These are phyloP conservation scores for Forbesichthys papilliferus DNA, from an alignment of 2,113 vertebrate species.

Conservation along the genomic window DNA sequence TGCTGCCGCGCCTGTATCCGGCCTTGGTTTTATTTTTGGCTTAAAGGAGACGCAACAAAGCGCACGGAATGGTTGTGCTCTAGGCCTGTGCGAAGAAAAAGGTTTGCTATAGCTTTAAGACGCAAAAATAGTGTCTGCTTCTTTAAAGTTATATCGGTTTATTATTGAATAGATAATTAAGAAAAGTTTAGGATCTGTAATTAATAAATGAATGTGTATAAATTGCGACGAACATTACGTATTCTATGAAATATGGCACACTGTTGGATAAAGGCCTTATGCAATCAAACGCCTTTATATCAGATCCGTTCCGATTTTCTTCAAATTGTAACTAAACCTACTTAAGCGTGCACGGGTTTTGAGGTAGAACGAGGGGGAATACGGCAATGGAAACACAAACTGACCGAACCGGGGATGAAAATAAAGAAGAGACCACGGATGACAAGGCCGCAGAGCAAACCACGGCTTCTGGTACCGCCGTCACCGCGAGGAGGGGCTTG, in stretches of 20 bases:
- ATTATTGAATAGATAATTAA: slow-evolving; percentile 70
- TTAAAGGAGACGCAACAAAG: slow-evolving; percentile 87
- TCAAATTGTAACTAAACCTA: slow-evolving; percentile 44
- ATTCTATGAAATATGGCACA: slow-evolving; percentile 66
- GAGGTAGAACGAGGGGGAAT: slow-evolving; percentile 15
- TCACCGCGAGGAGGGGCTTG: slow-evolving; percentile 64
- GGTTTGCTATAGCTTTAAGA: slow-evolving; percentile 83
- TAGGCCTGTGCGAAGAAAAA: slow-evolving; percentile 56
- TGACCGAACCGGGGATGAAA: slow-evolving; percentile 53
- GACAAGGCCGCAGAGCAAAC: slow-evolving; percentile 73
- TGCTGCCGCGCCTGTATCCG: slow-evolving; percentile 38
- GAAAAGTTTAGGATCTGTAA: slow-evolving; percentile 65
- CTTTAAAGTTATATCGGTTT: slow-evolving; percentile 76
- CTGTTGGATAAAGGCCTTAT: slow-evolving; percentile 70
- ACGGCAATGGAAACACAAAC: slow-evolving; percentile 70
- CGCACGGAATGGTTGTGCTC: slow-evolving; percentile 62
- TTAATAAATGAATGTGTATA: slow-evolving; percentile 54
- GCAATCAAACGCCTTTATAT: slow-evolving; percentile 54
- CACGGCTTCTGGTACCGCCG: slow-evolving; percentile 60
- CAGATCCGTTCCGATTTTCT: slow-evolving; percentile 47
- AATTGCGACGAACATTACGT: slow-evolving; percentile 49
- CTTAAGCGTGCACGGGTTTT: slow-evolving; percentile 36
- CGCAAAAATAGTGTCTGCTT: slow-evolving; percentile 72
- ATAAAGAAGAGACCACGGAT: slow-evolving; percentile 55
- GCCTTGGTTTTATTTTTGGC: slow-evolving; percentile 65